Evolutionary conservation across 2,113 vertebrate genomes (phyloP), one percentile per base, ranked within the genome.

Genomic region (Meles meles): DNA sequence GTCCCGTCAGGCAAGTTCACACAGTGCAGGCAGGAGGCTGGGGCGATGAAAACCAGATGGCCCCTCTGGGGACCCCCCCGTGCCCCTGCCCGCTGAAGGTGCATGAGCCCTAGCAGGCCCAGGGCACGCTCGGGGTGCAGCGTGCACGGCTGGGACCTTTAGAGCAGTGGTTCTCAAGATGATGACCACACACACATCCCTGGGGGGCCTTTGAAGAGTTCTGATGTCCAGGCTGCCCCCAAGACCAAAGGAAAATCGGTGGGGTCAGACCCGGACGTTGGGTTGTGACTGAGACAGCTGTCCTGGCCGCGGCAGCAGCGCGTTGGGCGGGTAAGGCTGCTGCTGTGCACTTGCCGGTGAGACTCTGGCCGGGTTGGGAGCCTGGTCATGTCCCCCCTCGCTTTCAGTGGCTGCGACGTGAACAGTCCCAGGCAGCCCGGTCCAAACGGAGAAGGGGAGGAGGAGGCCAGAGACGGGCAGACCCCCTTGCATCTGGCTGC

Each of bases 381-480:
- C 39, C 0, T 25, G 4, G n/a, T 55, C 37, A 3, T 59, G 88
- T 61, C 52, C 55, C 55, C 31, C 59, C 81, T 95, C 94, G 65
- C 77, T 93, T 97, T 59, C 93, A 99, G 99, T 97, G 99, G 99
- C 34, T 99, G 99, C 97, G 99, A 99, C 10, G 99, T 99, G 90
- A 99, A 99, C 93, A 99, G 99, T 97, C 98, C 99, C 9, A 98
- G 99, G 90, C 98, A 98, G 79, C 99, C 99, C 1, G 99, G 99
- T 29, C 98, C 99, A 0, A 99, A 99, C 23, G 99, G 99, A 49
- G 99, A 99, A 98, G 99, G 99, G 82, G 99, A 99, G 34, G 99
- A 99, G 95, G 99, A 99, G 97, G 99, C 99, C 55, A 98, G 99
- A 74, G 99, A 99, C 86, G 99, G 99, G 55, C 99, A 99, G 98